Evolutionary conservation across 1,140 invertebrate genomes (phyloP), one percentile per base, ranked within the genome.

Genomic region (Hydropsyche tenuis): DNA sequence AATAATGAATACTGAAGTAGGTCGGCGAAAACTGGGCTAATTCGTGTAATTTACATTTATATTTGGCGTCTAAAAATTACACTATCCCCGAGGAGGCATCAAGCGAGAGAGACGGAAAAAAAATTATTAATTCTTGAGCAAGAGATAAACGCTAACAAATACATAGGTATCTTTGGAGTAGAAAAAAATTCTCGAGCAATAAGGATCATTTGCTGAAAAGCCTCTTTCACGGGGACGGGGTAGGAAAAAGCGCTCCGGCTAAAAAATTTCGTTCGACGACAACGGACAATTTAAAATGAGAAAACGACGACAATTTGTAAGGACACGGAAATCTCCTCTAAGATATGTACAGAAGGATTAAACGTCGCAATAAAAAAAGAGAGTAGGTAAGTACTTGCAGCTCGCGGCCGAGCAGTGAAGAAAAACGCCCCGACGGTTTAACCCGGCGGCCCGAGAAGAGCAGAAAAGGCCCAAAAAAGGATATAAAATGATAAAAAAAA

Each of bases 291-390:
- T 51, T 69, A 48, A 69, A 51, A 69, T 69, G 66, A 51, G 66
- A 69, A 48, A 69, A 20, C 66, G 66, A 43, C 18, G 66, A 18
- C 66, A 69, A 69, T 69, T 69, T 69, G 66, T 69, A 69, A 69
- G 45, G 66, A 69, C 66, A 22, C 27, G 43, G 46, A 69, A 69
- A 69, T 69, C 66, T 42, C 45, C 45, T 23, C 66, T 66, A 51
- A 69, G 66, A 69, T 69, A 69, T 69, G 68, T 56, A 56, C 48
- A 70, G 30, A 70, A 70, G 68, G 68, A 70, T 70, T 70, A 70
- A 70, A 70, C 27, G 66, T 45, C 14, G 48, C 23, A 70, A 70
- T 70, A 70, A 70, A 70, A 37, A 70, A 56, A 46, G 68, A 37
- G 23, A 23, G 48, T 46, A 45, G 22, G 30, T 5, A 66, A 27